Evolutionary conservation across 2,888 invertebrate species (phyloP), one percentile per base, ranked within the genome.

Genomic region (Micoletzkya japonica): DNA sequence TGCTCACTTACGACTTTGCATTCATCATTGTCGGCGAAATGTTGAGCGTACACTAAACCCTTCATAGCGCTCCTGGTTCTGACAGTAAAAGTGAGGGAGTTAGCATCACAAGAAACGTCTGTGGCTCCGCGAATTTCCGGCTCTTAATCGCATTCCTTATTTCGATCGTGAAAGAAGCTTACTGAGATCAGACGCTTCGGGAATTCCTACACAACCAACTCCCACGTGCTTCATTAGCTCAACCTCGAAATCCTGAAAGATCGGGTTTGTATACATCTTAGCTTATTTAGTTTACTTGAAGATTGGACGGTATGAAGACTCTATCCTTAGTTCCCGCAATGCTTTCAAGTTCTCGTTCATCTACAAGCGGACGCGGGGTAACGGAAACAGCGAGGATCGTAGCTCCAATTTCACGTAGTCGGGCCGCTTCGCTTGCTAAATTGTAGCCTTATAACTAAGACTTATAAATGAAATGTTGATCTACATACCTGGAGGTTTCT

Each of bases 191-290:
- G 54, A 54, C 3, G 24, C 26, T 14, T 14, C 24, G 14, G 24
- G 10, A 17, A 39, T 39, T 49, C 82, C 82, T 7, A 79, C 77
- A 60, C 84, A 84, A 14, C 83, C 81, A 63, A 82, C 82, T 7
- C 83, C 83, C 34, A 84, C 79, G 73, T 79, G 80, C 70, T 82
- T 77, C 73, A 82, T 75, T 72, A 84, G 80, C 56, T 77, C 77
- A 2, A 70, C 52, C 64, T 84, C 84, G 70, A 84, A 84, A 7
- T 77, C 71, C 73, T 81, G 76, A n/a, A 72, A 64, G 28, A 24
- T 61, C n/a, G 4, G 24, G 7, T 14, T 39, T 61, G 20, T 7
- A 39, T 28, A n/a, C 30, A 61, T 10, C 17, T 26, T n/a, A 49
- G 49, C 49, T 49, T n/a, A n/a, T 4, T 61, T 36, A 2, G 17